These are phyloP conservation scores for Physocephala rufipes DNA, from an alignment of 2,888 invertebrate genomes.

Conservation along the genomic window DNA sequence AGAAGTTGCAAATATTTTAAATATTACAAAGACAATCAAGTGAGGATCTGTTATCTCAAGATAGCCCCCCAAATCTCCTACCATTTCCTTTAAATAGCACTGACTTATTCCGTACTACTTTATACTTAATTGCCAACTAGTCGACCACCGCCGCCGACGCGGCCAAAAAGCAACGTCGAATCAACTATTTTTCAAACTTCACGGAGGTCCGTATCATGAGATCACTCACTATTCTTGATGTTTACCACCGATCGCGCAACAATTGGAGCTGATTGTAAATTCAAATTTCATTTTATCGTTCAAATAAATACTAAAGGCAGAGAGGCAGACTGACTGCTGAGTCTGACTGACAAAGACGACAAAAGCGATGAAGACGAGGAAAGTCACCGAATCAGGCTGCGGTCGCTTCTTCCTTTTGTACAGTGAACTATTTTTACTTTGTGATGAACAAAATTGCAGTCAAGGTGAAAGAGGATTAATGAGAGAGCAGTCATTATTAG, in stretches of 20 bases:
- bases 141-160: no score
- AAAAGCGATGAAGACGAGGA: constrained; percentile 7
- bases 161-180: constrained; percentile 45
- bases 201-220: constrained; percentile 63
- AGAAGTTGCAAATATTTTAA: no score
- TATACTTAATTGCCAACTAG: neutral
- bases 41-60: neutral
- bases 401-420: neutral
- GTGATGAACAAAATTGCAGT: neutral
- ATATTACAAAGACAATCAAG: no score
- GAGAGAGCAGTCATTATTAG: no score
- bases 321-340: no score
- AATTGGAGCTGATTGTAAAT: constrained; percentile 36
- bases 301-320: constrained; percentile 25
- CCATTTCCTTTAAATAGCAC: neutral
- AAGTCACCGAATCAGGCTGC: constrained; percentile 26
- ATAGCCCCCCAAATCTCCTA: neutral
- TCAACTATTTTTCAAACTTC: constrained; percentile 53
- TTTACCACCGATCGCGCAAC: constrained; percentile 36
- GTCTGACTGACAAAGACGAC: no score
- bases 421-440: neutral
- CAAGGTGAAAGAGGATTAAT: neutral
- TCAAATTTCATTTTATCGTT: constrained; percentile 25
- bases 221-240: constrained; percentile 42
- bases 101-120: neutral